Conservation (phyloP, 1,140 invertebrate genomes). For the Oreohelix idahoensis region DNA sequence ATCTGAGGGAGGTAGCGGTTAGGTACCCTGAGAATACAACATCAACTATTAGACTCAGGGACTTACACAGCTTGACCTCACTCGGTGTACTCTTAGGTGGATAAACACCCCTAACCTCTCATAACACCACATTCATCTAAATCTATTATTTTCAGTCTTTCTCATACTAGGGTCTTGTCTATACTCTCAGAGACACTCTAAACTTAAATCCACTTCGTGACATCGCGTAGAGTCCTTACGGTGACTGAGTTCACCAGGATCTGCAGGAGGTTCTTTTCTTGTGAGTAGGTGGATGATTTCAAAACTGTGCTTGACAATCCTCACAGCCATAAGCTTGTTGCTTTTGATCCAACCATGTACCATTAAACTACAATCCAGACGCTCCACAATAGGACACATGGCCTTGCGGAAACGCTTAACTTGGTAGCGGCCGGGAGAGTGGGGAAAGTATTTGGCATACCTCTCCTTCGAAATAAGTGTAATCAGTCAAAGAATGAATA, state of each 20-base stretch:
- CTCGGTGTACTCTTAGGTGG: too few relatives aligned
- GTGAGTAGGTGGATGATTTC: slow-evolving; percentile 99
- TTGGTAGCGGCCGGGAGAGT: slow-evolving; percentile 98
- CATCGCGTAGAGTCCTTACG: slow-evolving; percentile 96
- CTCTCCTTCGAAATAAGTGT: slow-evolving; percentile 91
- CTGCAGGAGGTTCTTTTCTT: slow-evolving; percentile 91
- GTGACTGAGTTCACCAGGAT: slow-evolving; percentile 98
- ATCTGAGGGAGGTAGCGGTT: too few relatives aligned
- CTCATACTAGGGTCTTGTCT: too few relatives aligned
- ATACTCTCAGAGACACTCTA: too few relatives aligned
- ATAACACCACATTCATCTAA: too few relatives aligned
- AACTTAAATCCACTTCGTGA: too few relatives aligned
- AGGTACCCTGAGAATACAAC: too few relatives aligned
- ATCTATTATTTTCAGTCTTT: too few relatives aligned
- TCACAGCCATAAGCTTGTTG: slow-evolving; percentile 98
- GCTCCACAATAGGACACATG: slow-evolving; percentile 98
- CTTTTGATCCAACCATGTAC: slow-evolving; percentile 99
- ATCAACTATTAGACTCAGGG: too few relatives aligned
- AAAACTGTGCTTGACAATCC: slow-evolving; percentile 99
- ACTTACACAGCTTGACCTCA: too few relatives aligned
- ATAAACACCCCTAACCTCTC: too few relatives aligned
- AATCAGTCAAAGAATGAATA: too few relatives aligned
- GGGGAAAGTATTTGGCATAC: slow-evolving; percentile 97
- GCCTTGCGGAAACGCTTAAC: slow-evolving; percentile 98
- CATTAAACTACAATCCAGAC: slow-evolving; percentile 98